Base-by-base conservation (phyloP, 2,797 vertebrate species). In the Pangasius larnaudii region DNA sequence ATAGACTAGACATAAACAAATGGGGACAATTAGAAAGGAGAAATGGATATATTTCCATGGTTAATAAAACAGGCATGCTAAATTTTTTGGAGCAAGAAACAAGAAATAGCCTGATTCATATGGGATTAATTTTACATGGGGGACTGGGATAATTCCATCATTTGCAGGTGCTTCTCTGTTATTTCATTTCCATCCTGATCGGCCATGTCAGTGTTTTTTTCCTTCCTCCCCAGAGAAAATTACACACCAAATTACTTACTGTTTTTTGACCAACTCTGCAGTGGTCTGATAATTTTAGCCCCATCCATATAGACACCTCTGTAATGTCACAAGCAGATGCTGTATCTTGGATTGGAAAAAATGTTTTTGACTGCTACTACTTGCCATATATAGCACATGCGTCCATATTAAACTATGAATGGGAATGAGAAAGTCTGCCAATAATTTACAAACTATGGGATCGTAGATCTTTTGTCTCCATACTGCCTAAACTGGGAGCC, bases 21-120 rank as follows among this genome's bases (percentile, higher is more conserved):
- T 82, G 63, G 80, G 39, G 61, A 61, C 69, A 85, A 61, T 65
- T 46, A 83, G 59, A 83, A 30, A 83, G 3, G 58, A 83, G 80
- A 49, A 30, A 89, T 85, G 88, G 84, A 82, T 85, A 0, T 27
- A 42, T 86, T 65, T 30, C 33, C 46, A 83, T 5, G 27, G 80
- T n/a, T 65, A 82, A 82, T 61, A 82, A 61, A 14, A 63, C 59
- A 46, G n/a, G 39, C 61, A 67, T 51, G 39, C 27, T 49, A 49
- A 30, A 65, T 83, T 27, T 61, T 74, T 74, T 46, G 2, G 13
- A 80, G 9, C 33, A 36, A 30, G 56, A 39, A 39, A 36, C 18
- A 19, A 36, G 24, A 75, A n/a, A 46, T 75, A 46, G 51, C n/a
- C n/a, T 78, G 49, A 56, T 10, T 79, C 11, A 5, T 83, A 33